A percentile compares a stretch with the other conserved stretches of the same genome.
Evolutionary conservation across 2,888 invertebrate genomes (phyloP).

Genomic region (Amiota minor): DNA sequence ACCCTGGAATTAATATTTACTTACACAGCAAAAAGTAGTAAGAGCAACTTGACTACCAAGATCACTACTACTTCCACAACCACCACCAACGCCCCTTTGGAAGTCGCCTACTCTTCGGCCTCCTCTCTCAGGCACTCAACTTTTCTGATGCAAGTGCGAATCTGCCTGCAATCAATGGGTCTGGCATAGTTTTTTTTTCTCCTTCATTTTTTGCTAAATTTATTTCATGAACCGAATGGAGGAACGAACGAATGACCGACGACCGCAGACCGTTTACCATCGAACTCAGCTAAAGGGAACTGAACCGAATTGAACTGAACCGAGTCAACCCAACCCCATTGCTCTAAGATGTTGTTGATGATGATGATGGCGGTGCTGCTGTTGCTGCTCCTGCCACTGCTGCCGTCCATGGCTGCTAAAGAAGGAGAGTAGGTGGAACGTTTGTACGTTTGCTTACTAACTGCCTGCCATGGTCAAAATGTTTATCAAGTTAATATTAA

Average conservation of each 20-base stretch:
- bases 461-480: conserved; percentile 72
- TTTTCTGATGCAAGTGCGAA: conserved; percentile 65
- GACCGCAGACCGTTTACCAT: conserved; percentile 4
- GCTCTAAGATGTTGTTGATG: conserved; percentile 56
- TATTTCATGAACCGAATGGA: conserved; percentile 55
- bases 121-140: conserved; percentile 38
- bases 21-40: conserved; percentile 5
- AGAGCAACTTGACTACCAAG: conserved; percentile 23
- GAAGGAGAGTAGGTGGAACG: conserved; percentile 73
- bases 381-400: conserved; percentile 55
- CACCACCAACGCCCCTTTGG: conserved; percentile 22
- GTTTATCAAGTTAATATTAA: conserved; percentile 72
- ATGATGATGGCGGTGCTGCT: conserved; percentile 47
- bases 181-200: conserved; percentile 58
- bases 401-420: conserved; percentile 61
- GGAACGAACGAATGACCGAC: conserved; percentile 12
- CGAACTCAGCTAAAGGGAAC: conserved; percentile 11
- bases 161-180: conserved; percentile 68
- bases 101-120: background rate
- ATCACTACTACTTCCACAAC: conserved; percentile 24
- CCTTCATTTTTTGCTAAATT: conserved; percentile 45
- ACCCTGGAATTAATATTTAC: conserved; percentile 25
- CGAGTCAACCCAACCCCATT: conserved; percentile 45
- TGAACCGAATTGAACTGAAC: conserved; percentile 19
- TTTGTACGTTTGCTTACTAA: conserved; percentile 73